These are phyloP conservation scores for Muscicapa comitata DNA, from an alignment of 2,797 vertebrate genomes.

Conservation along the genomic window DNA sequence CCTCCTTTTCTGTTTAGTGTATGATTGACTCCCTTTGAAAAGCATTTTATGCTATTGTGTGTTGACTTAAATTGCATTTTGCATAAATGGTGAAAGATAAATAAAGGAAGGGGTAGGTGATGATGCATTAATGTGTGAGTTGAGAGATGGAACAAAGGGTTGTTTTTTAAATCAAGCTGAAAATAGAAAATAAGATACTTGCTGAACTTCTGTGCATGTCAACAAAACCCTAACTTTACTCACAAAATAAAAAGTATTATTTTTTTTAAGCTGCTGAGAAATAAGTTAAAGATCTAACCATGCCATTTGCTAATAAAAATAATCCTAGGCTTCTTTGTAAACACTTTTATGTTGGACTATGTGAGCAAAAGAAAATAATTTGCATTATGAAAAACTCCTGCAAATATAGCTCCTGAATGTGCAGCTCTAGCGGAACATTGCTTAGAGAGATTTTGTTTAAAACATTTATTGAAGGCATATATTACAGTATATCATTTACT, in stretches of 20 bases:
- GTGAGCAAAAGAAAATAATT: slow-evolving; percentile 70
- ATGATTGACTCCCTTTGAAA: slow-evolving; percentile 44
- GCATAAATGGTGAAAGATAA: slow-evolving; percentile 33
- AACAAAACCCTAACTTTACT: slow-evolving; percentile 43
- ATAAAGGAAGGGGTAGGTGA: slow-evolving; percentile 29
- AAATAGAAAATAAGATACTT: slow-evolving; percentile 65
- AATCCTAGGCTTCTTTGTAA: slow-evolving; percentile 37
- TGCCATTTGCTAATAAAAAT: slow-evolving; percentile 57
- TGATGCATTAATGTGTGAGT: slow-evolving; percentile 1
- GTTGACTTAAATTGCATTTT: slow-evolving; percentile 55
- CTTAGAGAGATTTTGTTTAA: slow-evolving; percentile 79
- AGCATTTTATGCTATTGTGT: slow-evolving; percentile 41
- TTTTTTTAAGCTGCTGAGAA: neutral
- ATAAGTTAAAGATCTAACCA: slow-evolving; percentile 35
- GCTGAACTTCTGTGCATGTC: slow-evolving; percentile 21
- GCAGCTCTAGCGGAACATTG: slow-evolving; percentile 69
- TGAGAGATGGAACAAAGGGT: slow-evolving; percentile 50
- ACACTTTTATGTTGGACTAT: slow-evolving; percentile 43
- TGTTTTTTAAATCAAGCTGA: slow-evolving; percentile 63
- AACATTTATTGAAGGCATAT: slow-evolving; percentile 84
- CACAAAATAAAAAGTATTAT: slow-evolving; percentile 1
- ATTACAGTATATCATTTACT: slow-evolving; percentile 82
- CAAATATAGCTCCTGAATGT: slow-evolving; percentile 75
- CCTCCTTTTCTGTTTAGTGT: slow-evolving; percentile 57
- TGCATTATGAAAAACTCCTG: slow-evolving; percentile 69